These are phyloP conservation scores for Australoheros facetus DNA, from an alignment of 2,797 vertebrate species.

Conservation along the genomic window DNA sequence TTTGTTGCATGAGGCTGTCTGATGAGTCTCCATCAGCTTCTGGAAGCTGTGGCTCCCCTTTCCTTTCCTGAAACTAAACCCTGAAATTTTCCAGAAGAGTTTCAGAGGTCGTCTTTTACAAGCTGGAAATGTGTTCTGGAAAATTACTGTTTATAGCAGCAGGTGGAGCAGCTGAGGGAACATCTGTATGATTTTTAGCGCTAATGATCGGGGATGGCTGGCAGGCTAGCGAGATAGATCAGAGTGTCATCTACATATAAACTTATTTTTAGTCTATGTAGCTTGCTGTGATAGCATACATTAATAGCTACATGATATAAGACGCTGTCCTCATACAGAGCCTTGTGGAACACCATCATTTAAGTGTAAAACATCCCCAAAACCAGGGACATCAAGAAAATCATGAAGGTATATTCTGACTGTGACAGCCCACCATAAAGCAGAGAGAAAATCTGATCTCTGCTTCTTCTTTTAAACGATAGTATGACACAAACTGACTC, in stretches of 20 bases:
- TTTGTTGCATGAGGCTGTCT: not conserved
- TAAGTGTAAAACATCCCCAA: not conserved
- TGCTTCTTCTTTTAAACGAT: not conserved
- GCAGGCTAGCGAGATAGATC: not conserved
- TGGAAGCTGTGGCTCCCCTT: accelerated
- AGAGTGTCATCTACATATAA: not conserved
- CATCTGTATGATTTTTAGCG: too few species aligned
- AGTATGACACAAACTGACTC: not conserved
- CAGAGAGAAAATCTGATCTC: not conserved
- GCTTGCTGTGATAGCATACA: not conserved
- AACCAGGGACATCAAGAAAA: not conserved
- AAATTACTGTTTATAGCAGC: not conserved
- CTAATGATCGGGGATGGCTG: too few species aligned
- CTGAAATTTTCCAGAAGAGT: not conserved
- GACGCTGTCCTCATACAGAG: not conserved
- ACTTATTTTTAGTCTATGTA: not conserved
- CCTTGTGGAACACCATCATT: not conserved
- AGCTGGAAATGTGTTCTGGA: not conserved
- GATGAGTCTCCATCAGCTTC: not conserved
- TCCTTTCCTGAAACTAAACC: not conserved
- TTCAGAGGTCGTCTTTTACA: not conserved
- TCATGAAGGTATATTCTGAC: not conserved
- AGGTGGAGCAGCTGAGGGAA: not conserved
- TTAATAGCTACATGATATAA: not conserved
- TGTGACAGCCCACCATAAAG: not conserved